Conservation (phyloP, 2,113 vertebrate species). For the Natator depressus region DNA sequence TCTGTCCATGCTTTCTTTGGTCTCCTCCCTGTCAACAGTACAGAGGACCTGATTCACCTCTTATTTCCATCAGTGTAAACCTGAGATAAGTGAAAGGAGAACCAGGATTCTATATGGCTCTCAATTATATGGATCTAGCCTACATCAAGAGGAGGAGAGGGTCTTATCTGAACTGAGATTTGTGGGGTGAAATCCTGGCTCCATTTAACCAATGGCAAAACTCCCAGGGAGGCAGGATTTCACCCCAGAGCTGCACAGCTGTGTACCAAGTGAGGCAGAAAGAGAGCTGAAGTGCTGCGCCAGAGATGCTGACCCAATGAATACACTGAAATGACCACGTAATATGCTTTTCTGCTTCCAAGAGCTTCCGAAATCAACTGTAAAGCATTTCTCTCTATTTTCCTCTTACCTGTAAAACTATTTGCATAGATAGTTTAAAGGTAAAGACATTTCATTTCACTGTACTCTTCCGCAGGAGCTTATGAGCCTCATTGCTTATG, state of each 20-base stretch:
- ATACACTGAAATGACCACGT: neutral
- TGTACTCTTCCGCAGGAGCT: neutral
- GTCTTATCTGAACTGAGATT: neutral
- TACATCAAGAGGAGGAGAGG: neutral
- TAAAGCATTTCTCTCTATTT: neutral
- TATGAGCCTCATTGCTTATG: neutral
- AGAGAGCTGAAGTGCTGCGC: neutral
- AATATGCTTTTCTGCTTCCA: neutral
- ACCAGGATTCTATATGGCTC: neutral
- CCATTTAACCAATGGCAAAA: neutral
- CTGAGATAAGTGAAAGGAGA: neutral
- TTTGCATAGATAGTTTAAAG: neutral
- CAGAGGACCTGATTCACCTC: neutral
- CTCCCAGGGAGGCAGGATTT: neutral
- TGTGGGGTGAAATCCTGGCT: neutral
- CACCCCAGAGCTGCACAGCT: neutral
- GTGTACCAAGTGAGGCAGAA: neutral
- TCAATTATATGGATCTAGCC: accelerated
- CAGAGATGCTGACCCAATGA: neutral
- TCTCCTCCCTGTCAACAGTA: neutral
- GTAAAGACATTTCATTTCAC: neutral
- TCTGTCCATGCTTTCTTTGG: conserved; percentile 4
- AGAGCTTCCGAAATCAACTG: neutral
- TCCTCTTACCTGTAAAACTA: neutral
- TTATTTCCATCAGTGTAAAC: neutral